Evolutionary conservation across 2,888 invertebrate genomes (phyloP).

Genomic region (Selenia dentaria): DNA sequence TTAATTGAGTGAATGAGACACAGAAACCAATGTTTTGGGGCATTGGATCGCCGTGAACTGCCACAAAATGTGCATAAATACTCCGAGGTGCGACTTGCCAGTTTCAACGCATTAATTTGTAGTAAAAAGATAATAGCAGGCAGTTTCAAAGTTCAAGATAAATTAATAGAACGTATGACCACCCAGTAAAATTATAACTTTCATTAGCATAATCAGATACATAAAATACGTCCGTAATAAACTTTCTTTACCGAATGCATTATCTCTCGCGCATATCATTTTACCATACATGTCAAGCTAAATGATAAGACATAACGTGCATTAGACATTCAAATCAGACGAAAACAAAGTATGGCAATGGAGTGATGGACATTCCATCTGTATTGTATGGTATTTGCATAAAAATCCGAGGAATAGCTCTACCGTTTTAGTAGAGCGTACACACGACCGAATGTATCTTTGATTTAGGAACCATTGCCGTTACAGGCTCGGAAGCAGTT

Average conservation of each 20-base stretch:
- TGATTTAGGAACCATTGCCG: too few species aligned
- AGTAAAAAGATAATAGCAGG: too few species aligned
- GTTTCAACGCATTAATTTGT: too few species aligned
- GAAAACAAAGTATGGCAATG: slow-evolving; percentile 60
- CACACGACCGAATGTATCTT: slow-evolving; percentile 29
- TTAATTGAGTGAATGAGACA: too few species aligned
- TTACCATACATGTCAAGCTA: slow-evolving; percentile 54
- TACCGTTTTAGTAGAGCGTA: slow-evolving; percentile 33
- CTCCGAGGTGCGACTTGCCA: too few species aligned
- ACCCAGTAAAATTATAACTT: slow-evolving; percentile 32
- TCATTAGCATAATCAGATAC: slow-evolving; percentile 34
- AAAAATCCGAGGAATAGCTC: slow-evolving; percentile 58
- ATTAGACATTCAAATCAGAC: slow-evolving; percentile 79
- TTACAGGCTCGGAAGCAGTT: too few species aligned
- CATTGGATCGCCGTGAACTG: too few species aligned
- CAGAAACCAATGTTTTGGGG: too few species aligned
- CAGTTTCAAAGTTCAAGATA: too few species aligned
- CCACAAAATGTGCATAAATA: too few species aligned
- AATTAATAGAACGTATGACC: too few species aligned
- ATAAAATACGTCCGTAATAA: slow-evolving; percentile 29
- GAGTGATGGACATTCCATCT: slow-evolving; percentile 79
- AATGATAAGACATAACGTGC: slow-evolving; percentile 45
- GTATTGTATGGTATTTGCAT: slow-evolving; percentile 72
- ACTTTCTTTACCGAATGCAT: slow-evolving; percentile 33
- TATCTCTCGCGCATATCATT: slow-evolving; percentile 42